Evolutionary conservation across 2,113 vertebrate genomes (phyloP).

Genomic region (Erpornis zantholeuca): DNA sequence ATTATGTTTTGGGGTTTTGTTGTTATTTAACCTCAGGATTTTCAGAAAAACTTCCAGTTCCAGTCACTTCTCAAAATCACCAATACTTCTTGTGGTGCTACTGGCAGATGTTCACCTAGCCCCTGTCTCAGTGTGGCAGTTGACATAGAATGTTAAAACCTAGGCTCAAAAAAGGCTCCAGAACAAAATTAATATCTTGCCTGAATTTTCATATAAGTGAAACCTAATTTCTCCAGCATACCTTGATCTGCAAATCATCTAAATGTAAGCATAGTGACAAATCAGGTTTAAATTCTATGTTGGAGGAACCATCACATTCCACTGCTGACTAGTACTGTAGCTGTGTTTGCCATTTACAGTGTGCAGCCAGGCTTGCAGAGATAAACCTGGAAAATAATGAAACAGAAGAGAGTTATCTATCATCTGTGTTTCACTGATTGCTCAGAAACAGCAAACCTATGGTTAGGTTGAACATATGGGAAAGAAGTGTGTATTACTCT

Average conservation of each 20-base stretch:
- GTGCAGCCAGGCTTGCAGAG: not conserved
- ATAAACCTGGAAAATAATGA: constrained; percentile 14
- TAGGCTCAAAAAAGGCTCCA: not conserved
- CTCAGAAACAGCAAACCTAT: not conserved
- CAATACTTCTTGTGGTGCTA: not conserved
- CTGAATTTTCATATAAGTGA: not conserved
- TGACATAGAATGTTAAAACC: not conserved
- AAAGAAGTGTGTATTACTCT: not conserved
- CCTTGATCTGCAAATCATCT: not conserved
- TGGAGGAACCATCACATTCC: not conserved
- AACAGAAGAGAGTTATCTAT: not conserved
- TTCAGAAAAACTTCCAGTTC: not conserved
- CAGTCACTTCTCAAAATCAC: not conserved
- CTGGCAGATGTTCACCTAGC: not conserved
- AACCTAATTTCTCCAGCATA: not conserved
- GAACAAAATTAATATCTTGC: not conserved
- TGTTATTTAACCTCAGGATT: not conserved
- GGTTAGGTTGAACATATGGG: not conserved
- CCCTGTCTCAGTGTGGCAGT: not conserved
- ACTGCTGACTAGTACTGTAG: not conserved
- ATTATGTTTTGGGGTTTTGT: not conserved
- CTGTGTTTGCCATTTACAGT: not conserved
- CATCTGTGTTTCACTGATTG: not conserved
- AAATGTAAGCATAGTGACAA: not conserved
- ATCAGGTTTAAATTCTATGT: not conserved